Conservation (phyloP, 2,113 vertebrate species). For the Hemichromis elongatus region DNA sequence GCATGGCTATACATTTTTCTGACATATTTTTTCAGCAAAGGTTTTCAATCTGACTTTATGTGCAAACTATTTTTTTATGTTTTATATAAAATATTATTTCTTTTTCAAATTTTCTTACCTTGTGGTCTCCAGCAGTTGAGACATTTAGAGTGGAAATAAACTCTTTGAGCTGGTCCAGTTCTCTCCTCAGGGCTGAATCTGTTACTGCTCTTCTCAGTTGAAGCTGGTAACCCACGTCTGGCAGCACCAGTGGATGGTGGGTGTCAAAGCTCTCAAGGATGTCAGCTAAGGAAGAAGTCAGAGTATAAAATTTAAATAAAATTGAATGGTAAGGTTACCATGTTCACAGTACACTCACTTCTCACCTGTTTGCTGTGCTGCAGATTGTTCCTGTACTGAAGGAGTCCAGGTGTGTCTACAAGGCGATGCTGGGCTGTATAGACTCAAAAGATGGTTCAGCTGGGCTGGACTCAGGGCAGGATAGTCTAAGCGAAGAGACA, state of each 20-base stretch:
- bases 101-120: conserved; percentile 11
- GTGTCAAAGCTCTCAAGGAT: conserved; percentile 76
- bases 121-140: not conserved
- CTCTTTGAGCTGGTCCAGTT: conserved; percentile 52
- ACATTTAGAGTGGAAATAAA: conserved; percentile 7
- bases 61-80: not conserved
- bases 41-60: not conserved
- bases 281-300: conserved; percentile 46
- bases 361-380: conserved; percentile 64
- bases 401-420: conserved; percentile 67
- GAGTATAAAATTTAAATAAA: not conserved
- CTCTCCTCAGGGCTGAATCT: conserved; percentile 40
- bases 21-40: not conserved
- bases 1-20: not conserved
- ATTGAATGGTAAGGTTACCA: not conserved
- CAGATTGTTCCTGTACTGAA: conserved; percentile 37
- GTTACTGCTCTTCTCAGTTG: conserved; percentile 36
- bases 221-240: conserved; percentile 60
- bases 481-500: conserved; percentile 63
- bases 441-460: conserved; percentile 75
- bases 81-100: not conserved
- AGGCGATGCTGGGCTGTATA: conserved; percentile 62
- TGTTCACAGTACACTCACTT: not conserved
- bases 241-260: conserved; percentile 75
- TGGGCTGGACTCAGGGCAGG: conserved; percentile 68